A percentile compares a stretch with the other conserved stretches of the same genome.
These are phyloP conservation scores for Ceratotherium simum DNA, from an alignment of 2,113 vertebrate genomes.

Conservation along the genomic window DNA sequence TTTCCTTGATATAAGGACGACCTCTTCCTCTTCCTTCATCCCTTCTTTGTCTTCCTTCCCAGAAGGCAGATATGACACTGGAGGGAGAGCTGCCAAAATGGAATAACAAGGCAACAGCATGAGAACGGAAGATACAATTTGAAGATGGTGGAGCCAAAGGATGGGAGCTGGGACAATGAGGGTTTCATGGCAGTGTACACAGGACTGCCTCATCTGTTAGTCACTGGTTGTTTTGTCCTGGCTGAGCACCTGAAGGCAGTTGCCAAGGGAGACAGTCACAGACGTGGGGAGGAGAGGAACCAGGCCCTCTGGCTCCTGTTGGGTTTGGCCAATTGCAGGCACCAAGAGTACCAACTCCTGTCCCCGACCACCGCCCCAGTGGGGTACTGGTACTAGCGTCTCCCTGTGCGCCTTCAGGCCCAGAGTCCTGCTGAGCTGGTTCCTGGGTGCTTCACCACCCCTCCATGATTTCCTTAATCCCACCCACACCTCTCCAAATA, in stretches of 20 bases:
- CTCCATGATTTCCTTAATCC: background rate
- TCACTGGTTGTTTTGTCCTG: background rate
- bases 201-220: background rate
- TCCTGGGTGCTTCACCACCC: background rate
- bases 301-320: background rate
- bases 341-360: background rate
- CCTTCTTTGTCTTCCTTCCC: background rate
- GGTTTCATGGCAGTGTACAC: fast-evolving
- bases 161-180: fast-evolving
- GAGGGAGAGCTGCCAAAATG: background rate
- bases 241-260: background rate
- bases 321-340: background rate
- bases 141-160: background rate
- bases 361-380: background rate
- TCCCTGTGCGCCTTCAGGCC: background rate
- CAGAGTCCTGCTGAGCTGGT: background rate
- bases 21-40: background rate
- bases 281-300: background rate
- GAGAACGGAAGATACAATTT: background rate
- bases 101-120: background rate
- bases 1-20: background rate
- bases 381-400: background rate
- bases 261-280: background rate
- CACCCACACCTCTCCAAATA: background rate
- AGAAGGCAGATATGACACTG: background rate